Conservation (phyloP, 2,888 invertebrate genomes). For the Ophioninae sp. region DNA sequence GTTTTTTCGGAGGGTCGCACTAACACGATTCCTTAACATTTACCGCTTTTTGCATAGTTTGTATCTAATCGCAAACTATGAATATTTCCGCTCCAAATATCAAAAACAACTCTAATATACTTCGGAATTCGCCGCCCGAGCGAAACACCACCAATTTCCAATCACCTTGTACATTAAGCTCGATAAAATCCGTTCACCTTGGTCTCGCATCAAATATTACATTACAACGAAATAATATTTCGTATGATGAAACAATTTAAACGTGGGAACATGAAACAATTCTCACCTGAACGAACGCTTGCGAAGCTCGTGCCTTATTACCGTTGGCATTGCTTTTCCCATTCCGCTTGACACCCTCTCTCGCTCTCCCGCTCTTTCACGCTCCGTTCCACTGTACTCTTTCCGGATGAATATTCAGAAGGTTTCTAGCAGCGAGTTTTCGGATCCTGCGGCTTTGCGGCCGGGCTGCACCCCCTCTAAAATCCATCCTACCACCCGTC, state of each 20-base stretch:
- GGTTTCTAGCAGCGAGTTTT: slow-evolving; percentile 61
- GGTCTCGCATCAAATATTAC: slow-evolving; percentile 52
- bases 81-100: too few species aligned
- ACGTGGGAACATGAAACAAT: slow-evolving; percentile 36
- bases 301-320: slow-evolving; percentile 42
- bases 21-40: too few species aligned
- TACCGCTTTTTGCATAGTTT: too few species aligned
- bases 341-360: slow-evolving; percentile 8
- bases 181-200: background rate
- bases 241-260: slow-evolving; percentile 60
- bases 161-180: too few species aligned
- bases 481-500: slow-evolving; percentile 48
- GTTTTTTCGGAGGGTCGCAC: too few species aligned
- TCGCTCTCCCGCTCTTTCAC: slow-evolving; percentile 23
- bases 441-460: slow-evolving; percentile 63
- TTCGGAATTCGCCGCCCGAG: too few species aligned
- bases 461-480: slow-evolving; percentile 50
- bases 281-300: background rate
- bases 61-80: too few species aligned
- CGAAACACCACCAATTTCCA: too few species aligned
- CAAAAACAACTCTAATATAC: too few species aligned
- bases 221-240: slow-evolving; percentile 47
- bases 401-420: slow-evolving; percentile 63
- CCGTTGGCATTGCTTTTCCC: slow-evolving; percentile 21
- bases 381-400: slow-evolving; percentile 50